These are phyloP conservation scores for Dasyornis broadbenti DNA, from an alignment of 2,113 vertebrate species.

Conservation along the genomic window DNA sequence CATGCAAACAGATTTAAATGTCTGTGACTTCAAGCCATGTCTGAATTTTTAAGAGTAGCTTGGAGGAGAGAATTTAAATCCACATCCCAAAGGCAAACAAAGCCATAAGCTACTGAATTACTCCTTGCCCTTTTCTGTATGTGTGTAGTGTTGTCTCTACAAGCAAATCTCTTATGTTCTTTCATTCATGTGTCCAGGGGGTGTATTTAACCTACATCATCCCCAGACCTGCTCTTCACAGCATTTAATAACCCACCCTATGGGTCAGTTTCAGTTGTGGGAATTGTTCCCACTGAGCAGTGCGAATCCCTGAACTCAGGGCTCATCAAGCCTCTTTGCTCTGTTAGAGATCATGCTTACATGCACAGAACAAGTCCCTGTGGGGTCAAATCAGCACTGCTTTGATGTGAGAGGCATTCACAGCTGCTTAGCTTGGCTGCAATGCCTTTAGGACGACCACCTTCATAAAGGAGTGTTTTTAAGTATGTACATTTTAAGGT, in stretches of 20 bases:
- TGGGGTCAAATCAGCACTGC: neutral
- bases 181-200: neutral
- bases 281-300: neutral
- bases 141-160: neutral
- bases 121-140: neutral
- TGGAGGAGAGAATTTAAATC: conserved; percentile 4
- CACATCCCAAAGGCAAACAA: neutral
- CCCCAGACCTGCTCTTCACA: neutral
- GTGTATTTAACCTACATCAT: conserved; percentile 18
- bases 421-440: neutral
- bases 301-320: neutral
- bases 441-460: neutral
- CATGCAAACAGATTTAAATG: neutral
- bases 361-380: neutral
- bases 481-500: neutral
- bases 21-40: neutral
- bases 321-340: neutral
- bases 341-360: neutral
- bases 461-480: neutral
- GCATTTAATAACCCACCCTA: conserved; percentile 3
- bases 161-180: neutral
- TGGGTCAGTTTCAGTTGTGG: neutral
- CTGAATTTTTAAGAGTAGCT: conserved; percentile 15
- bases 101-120: neutral
- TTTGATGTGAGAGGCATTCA: neutral